phyloP scores from a whole-genome alignment of 2,888 invertebrate species.

The Ernsta delagoae region DNA sequence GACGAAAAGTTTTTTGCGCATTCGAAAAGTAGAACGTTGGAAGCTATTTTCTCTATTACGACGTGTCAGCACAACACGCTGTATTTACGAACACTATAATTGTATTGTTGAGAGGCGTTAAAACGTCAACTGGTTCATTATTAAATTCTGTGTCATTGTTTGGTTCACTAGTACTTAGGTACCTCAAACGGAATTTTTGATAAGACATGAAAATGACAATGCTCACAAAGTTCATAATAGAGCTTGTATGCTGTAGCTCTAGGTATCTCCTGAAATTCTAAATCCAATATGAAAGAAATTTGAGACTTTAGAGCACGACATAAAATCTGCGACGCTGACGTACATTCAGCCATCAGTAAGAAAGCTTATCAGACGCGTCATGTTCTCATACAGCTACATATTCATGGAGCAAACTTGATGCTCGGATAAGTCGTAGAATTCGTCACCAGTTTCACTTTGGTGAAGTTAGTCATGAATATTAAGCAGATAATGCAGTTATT shows the following conservation, averaged over 20 bases:
- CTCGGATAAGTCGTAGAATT: conserved; percentile 66
- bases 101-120: too few species aligned
- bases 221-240: neutral
- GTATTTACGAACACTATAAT: too few species aligned
- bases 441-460: conserved; percentile 66
- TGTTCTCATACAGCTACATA: conserved; percentile 58
- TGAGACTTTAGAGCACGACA: conserved; percentile 2
- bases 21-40: conserved; percentile 10
- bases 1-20: conserved; percentile 18
- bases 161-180: too few species aligned
- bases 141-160: too few species aligned
- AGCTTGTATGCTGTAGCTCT: neutral
- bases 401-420: conserved; percentile 67
- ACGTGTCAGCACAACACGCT: too few species aligned
- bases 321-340: conserved; percentile 19
- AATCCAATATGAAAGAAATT: neutral
- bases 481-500: conserved; percentile 73
- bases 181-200: too few species aligned
- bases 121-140: too few species aligned
- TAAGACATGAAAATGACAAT: neutral
- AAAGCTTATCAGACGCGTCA: conserved; percentile 50
- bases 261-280: neutral
- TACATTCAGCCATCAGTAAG: conserved; percentile 21
- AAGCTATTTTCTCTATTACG: too few species aligned
- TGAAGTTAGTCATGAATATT: conserved; percentile 79